Percentiles rank a stretch among this genome's conserved stretches.
These are phyloP conservation scores for Trachops cirrhosus DNA, from an alignment of 2,797 vertebrate species.

Conservation along the genomic window DNA sequence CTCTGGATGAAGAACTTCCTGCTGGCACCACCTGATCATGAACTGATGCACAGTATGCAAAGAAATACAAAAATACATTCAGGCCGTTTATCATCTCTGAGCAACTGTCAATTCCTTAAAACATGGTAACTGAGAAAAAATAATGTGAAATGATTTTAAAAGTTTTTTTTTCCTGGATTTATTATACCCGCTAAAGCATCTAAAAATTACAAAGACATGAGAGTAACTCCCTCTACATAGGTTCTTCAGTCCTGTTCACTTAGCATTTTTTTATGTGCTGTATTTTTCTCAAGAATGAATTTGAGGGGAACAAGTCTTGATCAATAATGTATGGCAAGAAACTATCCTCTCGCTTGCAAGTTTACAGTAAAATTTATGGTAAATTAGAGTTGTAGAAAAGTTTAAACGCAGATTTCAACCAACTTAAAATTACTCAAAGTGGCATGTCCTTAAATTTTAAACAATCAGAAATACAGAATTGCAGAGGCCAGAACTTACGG, in stretches of 20 bases:
- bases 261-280: neutral
- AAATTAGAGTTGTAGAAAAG: neutral
- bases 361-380: neutral
- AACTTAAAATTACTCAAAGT: neutral
- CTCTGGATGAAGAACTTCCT: slow-evolving; percentile 62
- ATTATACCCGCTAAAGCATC: neutral
- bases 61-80: neutral
- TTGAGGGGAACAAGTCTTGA: neutral
- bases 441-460: neutral
- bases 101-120: neutral
- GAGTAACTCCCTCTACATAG: neutral
- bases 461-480: neutral
- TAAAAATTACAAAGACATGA: neutral
- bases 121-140: neutral
- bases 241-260: neutral
- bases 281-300: neutral
- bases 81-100: neutral
- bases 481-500: neutral
- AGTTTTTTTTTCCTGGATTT: neutral
- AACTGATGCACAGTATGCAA: slow-evolving; percentile 16
- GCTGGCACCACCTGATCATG: neutral
- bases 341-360: neutral
- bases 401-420: neutral
- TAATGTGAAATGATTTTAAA: neutral
- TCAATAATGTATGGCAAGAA: neutral